Base-by-base conservation (phyloP, 2,888 invertebrate genomes). In the Drosophila longiperda region DNA sequence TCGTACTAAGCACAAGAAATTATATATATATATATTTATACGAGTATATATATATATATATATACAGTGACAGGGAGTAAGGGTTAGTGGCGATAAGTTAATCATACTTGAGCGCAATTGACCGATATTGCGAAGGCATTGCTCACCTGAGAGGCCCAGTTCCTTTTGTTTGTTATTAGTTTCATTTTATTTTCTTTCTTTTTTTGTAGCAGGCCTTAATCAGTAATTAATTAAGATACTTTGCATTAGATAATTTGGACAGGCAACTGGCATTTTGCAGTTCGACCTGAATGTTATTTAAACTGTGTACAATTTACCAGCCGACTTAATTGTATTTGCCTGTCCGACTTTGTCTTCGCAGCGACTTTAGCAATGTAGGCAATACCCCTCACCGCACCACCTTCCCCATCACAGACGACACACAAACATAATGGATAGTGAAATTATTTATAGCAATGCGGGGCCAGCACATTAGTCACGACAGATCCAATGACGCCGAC, bases 191-290 rank as follows among this genome's bases (percentile, higher is more conserved):
- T 64, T 32, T 17, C 20, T 55, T 50, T 60, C n/a, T 8, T 34
- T 38, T 53, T 52, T 58, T 50, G 52, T 52, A 8, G 1, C 15
- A 4, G 45, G 23, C 8, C 15, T 8, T 73, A 87, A 88, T 87
- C 90, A 88, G 82, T 82, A 82, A 87, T 82, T 87, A 87, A 87
- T 90, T 87, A 81, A 90, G 90, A 90, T 87, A 86, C 77, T 80
- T 90, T 80, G 80, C 65, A 71, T 70, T 79, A 77, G 89, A 89
- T 86, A 75, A 68, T 38, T 74, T 63, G 1, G 87, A 88, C 82
- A 79, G 81, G 57, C 58, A 32, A 66, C 68, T 53, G 75, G 48
- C 26, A 50, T 71, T 78, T 73, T 73, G 61, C 59, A 61, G 62
- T 72, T 68, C 62, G 63, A 33, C 38, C 59, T 75, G 63, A 66